A percentile compares a stretch with the other conserved stretches of the same genome.
These are phyloP conservation scores for Pycnonotus jocosus DNA, from an alignment of 2,113 vertebrate species.

Conservation along the genomic window DNA sequence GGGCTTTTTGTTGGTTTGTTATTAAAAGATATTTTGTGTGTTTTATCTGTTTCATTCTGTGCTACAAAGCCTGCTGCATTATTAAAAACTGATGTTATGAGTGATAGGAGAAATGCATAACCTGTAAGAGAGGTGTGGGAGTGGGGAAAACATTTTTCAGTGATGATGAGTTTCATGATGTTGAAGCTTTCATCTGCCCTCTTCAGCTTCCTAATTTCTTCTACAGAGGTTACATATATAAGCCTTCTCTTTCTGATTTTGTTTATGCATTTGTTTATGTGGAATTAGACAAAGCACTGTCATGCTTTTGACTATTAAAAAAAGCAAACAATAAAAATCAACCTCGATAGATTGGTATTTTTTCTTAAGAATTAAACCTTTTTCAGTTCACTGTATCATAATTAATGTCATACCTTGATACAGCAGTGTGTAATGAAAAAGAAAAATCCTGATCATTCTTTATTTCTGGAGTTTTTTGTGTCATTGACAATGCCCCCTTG, in stretches of 20 bases:
- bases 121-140: accelerated
- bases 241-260: not conserved
- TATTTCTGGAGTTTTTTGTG: not conserved
- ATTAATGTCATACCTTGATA: not conserved
- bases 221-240: not conserved
- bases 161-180: not conserved
- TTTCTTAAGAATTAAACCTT: not conserved
- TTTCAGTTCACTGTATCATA: not conserved
- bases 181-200: not conserved
- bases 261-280: not conserved
- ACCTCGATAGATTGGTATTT: not conserved
- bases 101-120: not conserved
- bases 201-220: not conserved
- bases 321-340: not conserved
- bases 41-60: not conserved
- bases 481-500: not conserved
- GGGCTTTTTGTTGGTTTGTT: not conserved
- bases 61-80: not conserved
- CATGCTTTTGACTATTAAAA: not conserved
- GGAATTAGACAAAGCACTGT: not conserved
- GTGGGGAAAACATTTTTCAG: not conserved
- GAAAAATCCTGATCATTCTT: not conserved
- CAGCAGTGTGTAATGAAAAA: not conserved
- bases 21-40: not conserved
- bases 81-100: not conserved